Conservation (phyloP, 1,140 invertebrate species). For the Drosophila leontia region DNA sequence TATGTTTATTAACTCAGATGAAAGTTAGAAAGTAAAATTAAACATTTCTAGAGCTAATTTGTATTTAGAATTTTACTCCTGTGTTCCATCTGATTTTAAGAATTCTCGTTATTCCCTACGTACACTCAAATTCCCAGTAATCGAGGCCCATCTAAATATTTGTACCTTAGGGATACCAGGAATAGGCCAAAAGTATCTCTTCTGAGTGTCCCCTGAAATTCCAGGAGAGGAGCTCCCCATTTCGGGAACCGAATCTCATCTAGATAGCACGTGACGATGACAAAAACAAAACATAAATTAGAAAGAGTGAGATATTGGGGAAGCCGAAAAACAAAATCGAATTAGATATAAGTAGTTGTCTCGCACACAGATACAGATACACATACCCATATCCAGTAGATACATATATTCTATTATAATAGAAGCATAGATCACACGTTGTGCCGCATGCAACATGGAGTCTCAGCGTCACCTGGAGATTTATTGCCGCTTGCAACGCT, state of each 20-base stretch:
- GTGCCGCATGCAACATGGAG: conserved; percentile 81
- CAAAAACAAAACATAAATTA: conserved; percentile 77
- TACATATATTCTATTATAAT: conserved; percentile 60
- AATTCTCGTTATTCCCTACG: neutral
- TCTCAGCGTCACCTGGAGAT: conserved; percentile 72
- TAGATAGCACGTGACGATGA: conserved; percentile 63
- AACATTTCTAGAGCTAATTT: neutral
- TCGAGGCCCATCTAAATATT: conserved; percentile 24
- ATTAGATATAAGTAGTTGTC: conserved; percentile 74
- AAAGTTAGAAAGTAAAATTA: neutral
- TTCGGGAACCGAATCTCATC: conserved; percentile 2
- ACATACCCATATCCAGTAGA: conserved; percentile 43
- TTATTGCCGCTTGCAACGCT: conserved; percentile 68
- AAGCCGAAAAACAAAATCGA: conserved; percentile 53
- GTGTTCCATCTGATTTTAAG: too few species aligned
- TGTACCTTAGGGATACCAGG: conserved; percentile 33
- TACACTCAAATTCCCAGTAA: conserved; percentile 13
- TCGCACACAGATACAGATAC: conserved; percentile 20
- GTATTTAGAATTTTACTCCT: neutral
- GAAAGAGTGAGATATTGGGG: conserved; percentile 19
- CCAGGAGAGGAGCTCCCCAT: conserved; percentile 11
- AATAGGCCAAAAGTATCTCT: conserved; percentile 21
- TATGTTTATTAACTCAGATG: neutral
- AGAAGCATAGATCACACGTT: conserved; percentile 82
- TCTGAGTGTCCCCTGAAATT: conserved; percentile 13